phyloP scores from a whole-genome alignment of 1,140 invertebrate species.

The Aphidius gifuensis region DNA sequence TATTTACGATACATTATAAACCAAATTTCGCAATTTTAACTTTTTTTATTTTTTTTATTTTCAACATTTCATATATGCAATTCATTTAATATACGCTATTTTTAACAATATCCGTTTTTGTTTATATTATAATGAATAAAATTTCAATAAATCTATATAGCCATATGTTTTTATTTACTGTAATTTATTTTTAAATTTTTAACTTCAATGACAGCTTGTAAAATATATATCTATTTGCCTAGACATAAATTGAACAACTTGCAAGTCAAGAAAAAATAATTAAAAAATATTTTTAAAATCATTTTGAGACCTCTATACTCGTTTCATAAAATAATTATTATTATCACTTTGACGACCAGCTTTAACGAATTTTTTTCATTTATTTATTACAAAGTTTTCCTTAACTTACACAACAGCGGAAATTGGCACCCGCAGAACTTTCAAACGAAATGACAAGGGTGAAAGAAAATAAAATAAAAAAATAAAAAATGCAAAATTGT shows the following conservation, averaged over 20 bases:
- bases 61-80: no score
- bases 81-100: no score
- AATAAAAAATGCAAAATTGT: conserved; percentile 7
- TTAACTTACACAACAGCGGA: conserved; percentile 7
- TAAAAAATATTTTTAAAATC: not conserved
- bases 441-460: conserved; percentile 1
- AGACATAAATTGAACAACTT: no score
- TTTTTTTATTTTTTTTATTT: no score
- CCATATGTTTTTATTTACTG: no score
- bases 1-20: conserved; percentile 8
- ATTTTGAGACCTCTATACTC: not conserved
- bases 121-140: not conserved
- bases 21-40: no score
- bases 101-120: no score
- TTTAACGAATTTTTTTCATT: not conserved
- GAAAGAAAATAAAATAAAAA: conserved; percentile 5
- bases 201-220: no score
- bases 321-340: conserved; percentile 5
- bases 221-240: no score
- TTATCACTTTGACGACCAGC: not conserved
- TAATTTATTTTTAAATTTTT: no score
- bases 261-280: no score
- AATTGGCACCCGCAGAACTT: conserved; percentile 5
- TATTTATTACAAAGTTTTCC: not conserved
- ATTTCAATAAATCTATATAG: not conserved